Evolutionary conservation across 92 coral and sea anemone species (phyloP), one percentile per base, ranked within the genome.

Genomic region (Blastomussa wellsi): DNA sequence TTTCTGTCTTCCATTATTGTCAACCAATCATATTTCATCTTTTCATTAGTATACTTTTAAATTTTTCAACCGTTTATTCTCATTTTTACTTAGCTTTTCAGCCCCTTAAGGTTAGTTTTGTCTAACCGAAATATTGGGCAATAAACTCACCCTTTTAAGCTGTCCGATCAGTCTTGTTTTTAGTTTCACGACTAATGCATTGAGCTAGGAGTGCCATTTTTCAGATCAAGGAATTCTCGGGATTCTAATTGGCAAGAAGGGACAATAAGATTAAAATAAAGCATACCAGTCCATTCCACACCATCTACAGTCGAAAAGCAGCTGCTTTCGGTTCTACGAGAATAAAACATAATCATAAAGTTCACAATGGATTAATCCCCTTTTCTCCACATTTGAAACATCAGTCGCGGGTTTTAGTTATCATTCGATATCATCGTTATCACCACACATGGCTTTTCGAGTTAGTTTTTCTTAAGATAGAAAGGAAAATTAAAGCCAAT

Each of bases 251-350:
- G 14, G 57, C 57, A 51, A 51, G 57, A 51, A 51, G 4, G 4
- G 16, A 51, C 57, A 28, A 7, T 35, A 28, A 57, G 70, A 57
- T 38, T 11, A 70, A 3, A 13, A 5, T 22, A 57, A 65, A 42
- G 72, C 93, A 59, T 76, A 96, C 98, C 90, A 79, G 57, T 83
- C 98, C 98, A 96, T 62, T 82, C 89, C 47, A 85, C 77, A 9
- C 92, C 92, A 68, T 96, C 96, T n/a, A 42, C 77, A 29, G 98
- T 94, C 47, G 89, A 87, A 57, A 92, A 90, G 73, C 98, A 96
- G 87, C 98, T 96, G 93, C 98, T 92, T 26, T 88, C 96, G 13
- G 42, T 66, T 80, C 98, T 95, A 55, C 5, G 36, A 39, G 24
- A 72, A 55, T 47, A 32, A 76, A 17, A n/a, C 14, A 2, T 57